These are phyloP conservation scores for Atta cephalotes DNA, from an alignment of 1,140 invertebrate species.

Conservation along the genomic window DNA sequence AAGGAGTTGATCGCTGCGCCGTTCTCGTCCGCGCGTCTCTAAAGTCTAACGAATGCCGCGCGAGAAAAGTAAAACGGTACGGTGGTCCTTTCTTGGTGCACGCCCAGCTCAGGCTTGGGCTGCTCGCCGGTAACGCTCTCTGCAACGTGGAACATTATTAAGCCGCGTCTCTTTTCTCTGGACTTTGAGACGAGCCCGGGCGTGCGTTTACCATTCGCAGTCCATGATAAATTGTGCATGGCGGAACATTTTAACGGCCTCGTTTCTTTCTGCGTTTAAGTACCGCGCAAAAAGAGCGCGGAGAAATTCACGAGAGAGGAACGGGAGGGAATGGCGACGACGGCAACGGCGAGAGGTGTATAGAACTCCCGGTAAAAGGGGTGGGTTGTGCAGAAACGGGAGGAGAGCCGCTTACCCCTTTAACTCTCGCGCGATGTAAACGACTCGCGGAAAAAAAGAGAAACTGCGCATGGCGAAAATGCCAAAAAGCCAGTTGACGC, in stretches of 20 bases:
- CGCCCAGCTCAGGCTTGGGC: constrained; percentile 32
- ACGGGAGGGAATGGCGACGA: constrained; percentile 11
- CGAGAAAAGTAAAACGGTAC: constrained; percentile 18
- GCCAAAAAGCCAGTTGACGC: constrained; percentile 70
- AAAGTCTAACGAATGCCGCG: constrained; percentile 21
- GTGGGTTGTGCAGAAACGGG: not conserved
- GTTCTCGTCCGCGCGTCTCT: constrained; percentile 55
- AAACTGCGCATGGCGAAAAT: constrained; percentile 61
- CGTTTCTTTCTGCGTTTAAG: constrained; percentile 78
- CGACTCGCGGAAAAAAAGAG: constrained; percentile 64
- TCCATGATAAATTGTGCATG: constrained; percentile 83
- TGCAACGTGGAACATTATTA: constrained; percentile 75
- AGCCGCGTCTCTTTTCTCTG: constrained; percentile 77
- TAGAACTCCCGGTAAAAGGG: constrained; percentile 30
- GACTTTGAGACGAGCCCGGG: constrained; percentile 77
- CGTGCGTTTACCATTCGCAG: constrained; percentile 78
- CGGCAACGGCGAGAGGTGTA: constrained; percentile 38
- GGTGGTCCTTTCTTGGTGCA: constrained; percentile 49
- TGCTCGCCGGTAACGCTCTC: constrained; percentile 55
- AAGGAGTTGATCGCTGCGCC: constrained; percentile 63
- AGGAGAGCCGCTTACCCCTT: constrained; percentile 66
- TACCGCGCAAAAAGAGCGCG: constrained; percentile 65
- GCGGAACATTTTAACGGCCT: constrained; percentile 83
- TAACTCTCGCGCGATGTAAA: constrained; percentile 73
- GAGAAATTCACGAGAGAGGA: constrained; percentile 46